Base-by-base conservation (phyloP, 1,140 invertebrate genomes). In the Neoseiulus cucumeris region DNA sequence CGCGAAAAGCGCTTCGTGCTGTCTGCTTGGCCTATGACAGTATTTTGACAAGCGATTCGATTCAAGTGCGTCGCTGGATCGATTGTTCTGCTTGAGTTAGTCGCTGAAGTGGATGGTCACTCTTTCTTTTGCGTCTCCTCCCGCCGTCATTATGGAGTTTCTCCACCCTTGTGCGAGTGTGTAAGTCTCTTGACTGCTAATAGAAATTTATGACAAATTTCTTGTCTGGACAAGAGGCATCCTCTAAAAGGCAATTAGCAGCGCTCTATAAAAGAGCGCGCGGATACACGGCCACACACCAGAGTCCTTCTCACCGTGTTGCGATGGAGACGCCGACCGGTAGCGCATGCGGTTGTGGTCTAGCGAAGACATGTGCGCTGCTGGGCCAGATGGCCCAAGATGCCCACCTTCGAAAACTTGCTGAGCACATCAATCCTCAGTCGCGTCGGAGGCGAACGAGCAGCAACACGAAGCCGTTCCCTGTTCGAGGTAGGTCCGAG, bases 381-480 rank as follows among this genome's bases (percentile, higher is more conserved):
- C 51, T 17, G 22, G 51, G 51, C 14, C 51, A 59, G 22, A 59
- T 59, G 33, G 51, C 51, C 25, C 51, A 59, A 59, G 51, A 59
- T 59, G 51, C 51, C 51, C 51, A 59, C 22, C 51, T 59, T 14
- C 51, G 51, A 1, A 59, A 29, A 33, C 14, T 59, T 14, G 51
- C 51, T 9, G 51, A 59, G 33, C n/a, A 12, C 4, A 59, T 59
- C 14, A 33, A 59, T 59, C 51, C 51, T 25, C 14, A 14, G 33
- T 39, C 33, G 25, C 51, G 51, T 18, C 25, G 22, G 33, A 59
- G 51, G 22, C 17, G 51, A 20, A 29, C 14, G 2, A 59, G 51
- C 22, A 59, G 51, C 51, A 59, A 33, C 51, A 59, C 51, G 4
- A 59, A 59, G 9, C 51, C 51, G 51, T 59, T 59, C 22, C 51